These are phyloP conservation scores for Autographa gamma DNA, from an alignment of 2,888 invertebrate genomes.

Conservation along the genomic window DNA sequence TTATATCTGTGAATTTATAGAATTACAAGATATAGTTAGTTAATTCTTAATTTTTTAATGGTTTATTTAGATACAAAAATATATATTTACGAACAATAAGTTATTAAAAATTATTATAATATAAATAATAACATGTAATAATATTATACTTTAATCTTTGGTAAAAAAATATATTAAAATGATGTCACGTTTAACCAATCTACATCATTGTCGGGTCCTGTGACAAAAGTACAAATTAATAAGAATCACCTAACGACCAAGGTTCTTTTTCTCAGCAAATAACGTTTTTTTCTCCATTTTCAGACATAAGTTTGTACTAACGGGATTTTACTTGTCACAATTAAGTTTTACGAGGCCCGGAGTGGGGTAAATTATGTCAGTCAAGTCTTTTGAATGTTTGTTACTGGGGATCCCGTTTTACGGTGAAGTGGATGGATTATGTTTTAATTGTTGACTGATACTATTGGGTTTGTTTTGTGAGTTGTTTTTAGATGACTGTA, in stretches of 20 bases:
- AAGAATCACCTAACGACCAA: constrained; percentile 74
- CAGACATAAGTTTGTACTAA: constrained; percentile 44
- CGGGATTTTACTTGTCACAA: constrained; percentile 55
- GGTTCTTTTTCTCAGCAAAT: constrained; percentile 54
- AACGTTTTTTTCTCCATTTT: constrained; percentile 52
- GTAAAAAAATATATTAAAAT: background rate
- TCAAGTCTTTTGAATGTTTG: constrained; percentile 12
- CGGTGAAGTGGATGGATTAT: background rate
- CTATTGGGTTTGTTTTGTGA: background rate
- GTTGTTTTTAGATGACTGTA: no score
- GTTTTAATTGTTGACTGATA: background rate
- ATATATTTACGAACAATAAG: no score
- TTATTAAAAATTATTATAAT: no score
- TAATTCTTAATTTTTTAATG: no score
- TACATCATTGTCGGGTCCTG: constrained; percentile 27
- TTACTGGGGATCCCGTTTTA: background rate
- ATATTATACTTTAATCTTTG: no score
- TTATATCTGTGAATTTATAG: no score
- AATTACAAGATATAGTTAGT: no score
- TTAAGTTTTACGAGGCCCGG: constrained; percentile 40
- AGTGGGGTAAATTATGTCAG: constrained; percentile 31
- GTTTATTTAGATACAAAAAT: no score
- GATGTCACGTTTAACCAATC: constrained; percentile 28
- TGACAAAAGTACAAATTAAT: constrained; percentile 79
- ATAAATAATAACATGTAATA: no score